Evolutionary conservation across 2,797 vertebrate species (phyloP), one percentile per base, ranked within the genome.

Genomic region (Dendrocincla fuliginosa): DNA sequence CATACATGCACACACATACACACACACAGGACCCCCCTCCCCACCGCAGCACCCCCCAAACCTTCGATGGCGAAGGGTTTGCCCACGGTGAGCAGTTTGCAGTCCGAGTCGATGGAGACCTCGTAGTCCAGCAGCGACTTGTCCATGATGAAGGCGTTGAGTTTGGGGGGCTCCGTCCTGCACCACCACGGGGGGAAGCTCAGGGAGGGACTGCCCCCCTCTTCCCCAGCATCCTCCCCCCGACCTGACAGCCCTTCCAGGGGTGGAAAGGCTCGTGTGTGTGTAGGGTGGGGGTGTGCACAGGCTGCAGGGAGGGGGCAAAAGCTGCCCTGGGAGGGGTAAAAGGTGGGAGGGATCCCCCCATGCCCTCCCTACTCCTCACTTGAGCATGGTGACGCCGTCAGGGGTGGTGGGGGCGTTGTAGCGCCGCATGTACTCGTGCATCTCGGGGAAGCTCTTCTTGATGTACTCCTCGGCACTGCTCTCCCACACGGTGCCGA

Each of bases 401-500:
- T 98, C 98, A 0, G 99, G 99, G 9, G 99, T 99, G 93, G 99
- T 99, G 94, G 99, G 99, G 69, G 98, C 98, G 8, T 98, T 99
- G 97, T 98, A 98, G 70, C 98, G 98, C 57, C 99, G 96, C 98
- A 99, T 99, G 97, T 99, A 98, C 63, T 99, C 98, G 15, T 99
- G 98, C 98, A 99, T 99, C 97, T 99, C 99, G 0, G 99, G 99
- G 94, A 99, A 99, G 95, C 99, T 99, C 97, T 99, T 99, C 98
- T 98, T 99, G 98, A 99, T 99, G 98, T 99, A 99, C 95, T 99
- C 99, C 97, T 99, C 99, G 0, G 99, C 99, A 1, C 99, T 99
- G 98, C 99, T 99, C 97, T 99, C 99, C 97, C 99, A 98, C 84
- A 99, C 99, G 0, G 99, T 99, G 93, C 99, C 99, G 2, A 99